Evolutionary conservation across 1,140 invertebrate genomes (phyloP).

Genomic region (Oreohelix idahoensis): DNA sequence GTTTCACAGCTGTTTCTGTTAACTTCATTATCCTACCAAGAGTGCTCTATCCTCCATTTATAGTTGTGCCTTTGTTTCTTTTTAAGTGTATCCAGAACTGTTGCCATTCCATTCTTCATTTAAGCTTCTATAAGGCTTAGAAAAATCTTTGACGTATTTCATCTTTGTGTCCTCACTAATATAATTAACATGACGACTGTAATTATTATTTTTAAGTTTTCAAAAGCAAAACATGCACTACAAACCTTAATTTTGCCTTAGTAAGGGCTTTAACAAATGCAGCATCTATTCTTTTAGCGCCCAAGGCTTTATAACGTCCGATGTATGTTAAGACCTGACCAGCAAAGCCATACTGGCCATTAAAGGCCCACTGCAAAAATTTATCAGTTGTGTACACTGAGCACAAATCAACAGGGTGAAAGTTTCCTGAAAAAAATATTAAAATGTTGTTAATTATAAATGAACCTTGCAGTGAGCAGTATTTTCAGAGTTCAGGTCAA

Average conservation of each 20-base stretch:
- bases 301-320: conserved; percentile 57
- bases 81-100: no score
- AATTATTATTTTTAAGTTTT: no score
- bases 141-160: no score
- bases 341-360: conserved; percentile 69
- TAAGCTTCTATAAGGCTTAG: no score
- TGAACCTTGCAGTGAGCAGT: not conserved
- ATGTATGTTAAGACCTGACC: conserved; percentile 64
- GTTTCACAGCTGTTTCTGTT: no score
- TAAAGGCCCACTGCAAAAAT: conserved; percentile 65
- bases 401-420: conserved; percentile 60
- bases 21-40: no score
- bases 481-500: no score
- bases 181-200: no score
- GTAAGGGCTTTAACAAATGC: conserved; percentile 68
- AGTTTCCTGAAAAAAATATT: conserved; percentile 57
- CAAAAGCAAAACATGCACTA: not conserved
- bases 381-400: conserved; percentile 62
- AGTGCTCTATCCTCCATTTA: no score
- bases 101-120: no score
- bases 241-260: conserved; percentile 67
- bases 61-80: no score
- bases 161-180: no score
- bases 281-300: conserved; percentile 63
- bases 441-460: not conserved